phyloP scores from a whole-genome alignment of 2,797 vertebrate genomes.

The Chloroceryle inda region DNA sequence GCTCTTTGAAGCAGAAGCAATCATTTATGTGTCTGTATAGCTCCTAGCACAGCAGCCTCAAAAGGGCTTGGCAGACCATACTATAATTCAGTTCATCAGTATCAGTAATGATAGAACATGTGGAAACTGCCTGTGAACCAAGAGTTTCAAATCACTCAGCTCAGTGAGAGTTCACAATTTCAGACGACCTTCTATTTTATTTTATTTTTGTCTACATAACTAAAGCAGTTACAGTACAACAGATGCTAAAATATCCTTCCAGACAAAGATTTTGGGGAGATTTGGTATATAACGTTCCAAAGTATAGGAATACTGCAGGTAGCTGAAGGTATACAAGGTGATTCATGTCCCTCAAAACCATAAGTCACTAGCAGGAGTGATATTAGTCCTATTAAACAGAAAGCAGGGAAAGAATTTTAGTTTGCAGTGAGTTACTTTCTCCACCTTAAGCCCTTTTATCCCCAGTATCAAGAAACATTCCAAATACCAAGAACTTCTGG shows the following conservation, averaged over 20 bases:
- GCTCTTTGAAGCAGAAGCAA: background rate
- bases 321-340: background rate
- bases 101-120: background rate
- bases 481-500: background rate
- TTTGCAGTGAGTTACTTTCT: background rate
- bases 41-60: background rate
- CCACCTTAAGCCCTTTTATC: background rate
- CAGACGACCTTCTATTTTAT: background rate
- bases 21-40: background rate
- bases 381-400: background rate
- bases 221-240: background rate
- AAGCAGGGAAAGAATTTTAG: background rate
- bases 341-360: background rate
- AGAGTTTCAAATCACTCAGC: background rate
- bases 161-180: background rate
- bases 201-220: background rate
- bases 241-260: background rate
- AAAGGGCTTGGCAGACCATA: background rate
- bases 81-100: background rate
- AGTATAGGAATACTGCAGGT: background rate
- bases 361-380: background rate
- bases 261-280: background rate
- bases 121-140: background rate
- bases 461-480: background rate
- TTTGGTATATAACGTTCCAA: background rate